These are phyloP conservation scores for Brachyopa scutellaris DNA, from an alignment of 2,888 invertebrate species.

Conservation along the genomic window DNA sequence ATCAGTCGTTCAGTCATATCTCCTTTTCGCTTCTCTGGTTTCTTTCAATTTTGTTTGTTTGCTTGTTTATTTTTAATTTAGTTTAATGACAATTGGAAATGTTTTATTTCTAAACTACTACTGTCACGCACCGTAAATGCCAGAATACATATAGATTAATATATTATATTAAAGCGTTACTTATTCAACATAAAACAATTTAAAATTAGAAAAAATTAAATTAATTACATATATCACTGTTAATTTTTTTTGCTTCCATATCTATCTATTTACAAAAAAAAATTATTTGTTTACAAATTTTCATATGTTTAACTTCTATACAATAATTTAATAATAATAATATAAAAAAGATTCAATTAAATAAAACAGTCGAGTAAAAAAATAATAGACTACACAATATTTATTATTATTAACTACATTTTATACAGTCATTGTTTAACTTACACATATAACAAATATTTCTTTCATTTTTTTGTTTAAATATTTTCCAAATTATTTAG, in stretches of 20 bases:
- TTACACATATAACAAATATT: slow-evolving; percentile 72
- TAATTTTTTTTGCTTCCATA: slow-evolving; percentile 42
- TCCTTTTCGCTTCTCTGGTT: slow-evolving; percentile 15
- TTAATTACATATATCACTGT: slow-evolving; percentile 72
- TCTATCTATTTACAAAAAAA: slow-evolving; percentile 59
- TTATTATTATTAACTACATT: slow-evolving; percentile 57
- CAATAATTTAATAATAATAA: slow-evolving; percentile 67
- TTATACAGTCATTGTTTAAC: slow-evolving; percentile 61
- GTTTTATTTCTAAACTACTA: slow-evolving; percentile 12
- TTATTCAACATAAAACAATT: slow-evolving; percentile 45
- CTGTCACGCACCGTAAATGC: not conserved
- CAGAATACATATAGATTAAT: slow-evolving; percentile 22
- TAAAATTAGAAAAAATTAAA: slow-evolving; percentile 49
- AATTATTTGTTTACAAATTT: slow-evolving; percentile 50
- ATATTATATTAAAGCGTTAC: slow-evolving; percentile 61
- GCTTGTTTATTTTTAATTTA: slow-evolving; percentile 6
- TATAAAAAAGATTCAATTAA: slow-evolving; percentile 61
- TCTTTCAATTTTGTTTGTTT: slow-evolving; percentile 33
- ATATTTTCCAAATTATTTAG: slow-evolving; percentile 31
- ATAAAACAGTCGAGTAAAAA: slow-evolving; percentile 66
- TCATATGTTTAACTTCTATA: slow-evolving; percentile 54
- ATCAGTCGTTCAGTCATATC: slow-evolving; percentile 70
- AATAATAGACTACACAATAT: slow-evolving; percentile 35
- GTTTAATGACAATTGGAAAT: slow-evolving; percentile 10
- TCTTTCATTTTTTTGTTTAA: slow-evolving; percentile 24